These are phyloP conservation scores for Caenorhabditis wallacei DNA, from an alignment of 2,888 invertebrate genomes.

Conservation along the genomic window DNA sequence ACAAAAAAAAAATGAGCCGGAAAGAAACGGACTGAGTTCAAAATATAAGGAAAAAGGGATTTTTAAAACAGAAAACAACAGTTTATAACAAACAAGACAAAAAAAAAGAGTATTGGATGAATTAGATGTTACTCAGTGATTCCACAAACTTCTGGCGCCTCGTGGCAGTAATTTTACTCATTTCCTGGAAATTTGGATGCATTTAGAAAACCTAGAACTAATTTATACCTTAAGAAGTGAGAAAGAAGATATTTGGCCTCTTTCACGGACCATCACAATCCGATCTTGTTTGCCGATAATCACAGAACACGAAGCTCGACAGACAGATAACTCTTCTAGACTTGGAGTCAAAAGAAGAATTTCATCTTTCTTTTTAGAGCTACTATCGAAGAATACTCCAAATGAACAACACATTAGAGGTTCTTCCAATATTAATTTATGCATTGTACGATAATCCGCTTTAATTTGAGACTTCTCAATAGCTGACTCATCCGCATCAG, in stretches of 20 bases:
- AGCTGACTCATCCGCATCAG: constrained; percentile 61
- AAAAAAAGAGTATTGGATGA: constrained; percentile 1
- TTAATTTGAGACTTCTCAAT: constrained; percentile 69
- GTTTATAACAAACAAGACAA: background rate
- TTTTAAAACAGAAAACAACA: background rate
- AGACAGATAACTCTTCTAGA: constrained; percentile 32
- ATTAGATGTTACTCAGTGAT: constrained; percentile 11
- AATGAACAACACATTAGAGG: constrained; percentile 54
- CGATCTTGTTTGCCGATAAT: constrained; percentile 35
- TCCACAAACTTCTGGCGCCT: constrained; percentile 28
- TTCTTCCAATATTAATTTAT: constrained; percentile 28
- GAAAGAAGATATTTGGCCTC: constrained; percentile 28
- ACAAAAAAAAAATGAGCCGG: background rate
- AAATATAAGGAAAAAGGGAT: background rate
- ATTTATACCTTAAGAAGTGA: constrained; percentile 39
- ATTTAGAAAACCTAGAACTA: constrained; percentile 1
- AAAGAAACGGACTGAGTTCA: background rate
- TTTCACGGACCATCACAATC: constrained; percentile 38
- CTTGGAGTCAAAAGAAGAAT: constrained; percentile 45
- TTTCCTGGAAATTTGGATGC: constrained; percentile 39
- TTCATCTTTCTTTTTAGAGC: background rate
- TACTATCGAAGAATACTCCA: constrained; percentile 38
- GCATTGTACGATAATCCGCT: constrained; percentile 35
- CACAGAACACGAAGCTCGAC: constrained; percentile 45
- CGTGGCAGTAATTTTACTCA: constrained; percentile 36